Percentiles rank a stretch among this genome's conserved stretches.
These are phyloP conservation scores for Riparia riparia DNA, from an alignment of 2,113 vertebrate genomes.

Conservation along the genomic window DNA sequence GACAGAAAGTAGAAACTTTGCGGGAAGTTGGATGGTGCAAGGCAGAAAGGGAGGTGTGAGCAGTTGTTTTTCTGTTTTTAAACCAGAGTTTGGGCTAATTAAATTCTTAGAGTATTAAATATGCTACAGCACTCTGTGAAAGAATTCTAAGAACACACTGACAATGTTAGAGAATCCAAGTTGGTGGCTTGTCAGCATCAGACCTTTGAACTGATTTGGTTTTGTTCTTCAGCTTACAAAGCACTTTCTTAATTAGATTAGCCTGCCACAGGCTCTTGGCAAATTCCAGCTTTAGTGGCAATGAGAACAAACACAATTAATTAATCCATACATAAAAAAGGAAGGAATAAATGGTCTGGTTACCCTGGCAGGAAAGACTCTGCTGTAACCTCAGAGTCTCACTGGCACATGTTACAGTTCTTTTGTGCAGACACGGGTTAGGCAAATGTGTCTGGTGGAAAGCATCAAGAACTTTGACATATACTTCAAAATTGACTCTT, in stretches of 20 bases:
- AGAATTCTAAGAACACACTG: not conserved
- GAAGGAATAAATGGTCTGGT: not conserved
- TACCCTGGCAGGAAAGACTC: not conserved
- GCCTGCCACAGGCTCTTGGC: not conserved
- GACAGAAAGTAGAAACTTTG: not conserved
- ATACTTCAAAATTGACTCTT: not conserved
- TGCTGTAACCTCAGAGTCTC: not conserved
- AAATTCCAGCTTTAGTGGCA: conserved; percentile 19
- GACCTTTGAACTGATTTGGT: conserved; percentile 11
- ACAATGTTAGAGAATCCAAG: not conserved
- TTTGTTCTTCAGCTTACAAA: conserved; percentile 56
- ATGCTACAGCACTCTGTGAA: not conserved
- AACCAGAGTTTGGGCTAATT: not conserved
- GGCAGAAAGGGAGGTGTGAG: not conserved
- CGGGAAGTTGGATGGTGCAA: not conserved
- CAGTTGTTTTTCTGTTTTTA: not conserved
- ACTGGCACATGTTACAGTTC: not conserved
- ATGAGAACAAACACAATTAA: conserved; percentile 42
- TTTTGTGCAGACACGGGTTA: not conserved
- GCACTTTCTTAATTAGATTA: conserved; percentile 57
- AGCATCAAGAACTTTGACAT: not conserved
- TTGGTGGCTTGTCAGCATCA: not conserved
- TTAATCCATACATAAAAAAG: conserved; percentile 35
- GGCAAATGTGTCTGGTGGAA: not conserved
- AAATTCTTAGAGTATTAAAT: not conserved